Evolutionary conservation across 35 echinoderm and acorn worm genomes (phyloP), one percentile per base, ranked within the genome.

Genomic region (Acanthaster planci): DNA sequence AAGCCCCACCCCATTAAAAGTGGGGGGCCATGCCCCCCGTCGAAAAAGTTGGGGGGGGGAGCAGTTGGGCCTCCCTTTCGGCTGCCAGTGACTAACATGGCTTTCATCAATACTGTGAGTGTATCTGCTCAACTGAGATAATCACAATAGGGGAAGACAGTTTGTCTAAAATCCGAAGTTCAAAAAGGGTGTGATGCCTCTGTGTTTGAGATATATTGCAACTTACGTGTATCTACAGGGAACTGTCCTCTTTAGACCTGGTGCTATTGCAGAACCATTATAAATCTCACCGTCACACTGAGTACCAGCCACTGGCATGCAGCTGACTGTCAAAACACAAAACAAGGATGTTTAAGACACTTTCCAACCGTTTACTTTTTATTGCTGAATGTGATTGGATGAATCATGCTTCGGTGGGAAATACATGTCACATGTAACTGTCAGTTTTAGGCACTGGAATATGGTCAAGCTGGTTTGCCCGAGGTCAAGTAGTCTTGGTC

Each of bases 161-260:
- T 8, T 3, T 59, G 52, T 42, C 26, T 15, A 2, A 47, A 27
- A 4, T 37, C 77, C 38, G 10, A 47, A 32, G 21, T 15, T 39
- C 0, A 6, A 52, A n/a, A 2, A 55, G 38, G 19, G 7, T 51
- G 17, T 31, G 21, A 29, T 5, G 21, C 18, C 30, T 26, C 17
- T 42, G 15, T 14, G 55, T 34, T 21, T 51, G 15, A 81, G 37
- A 37, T 18, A 36, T 21, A 19, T 21, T 40, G 30, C 1, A 14
- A 81, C 87, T 89, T 89, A 89, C 87, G 87, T 89, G n/a, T 89
- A 82, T 89, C 87, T 82, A 76, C 87, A 89, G 21, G 87, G 87
- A 39, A 89, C 67, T 19, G 18, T 26, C 39, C 67, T 89, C 16
- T 40, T 55, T 32, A 82, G 72, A 1, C 22, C 84, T 38, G 53